A percentile compares a stretch with the other conserved stretches of the same genome.
Evolutionary conservation across 2,797 vertebrate genomes (phyloP).

Genomic region (Sparidentex hasta): DNA sequence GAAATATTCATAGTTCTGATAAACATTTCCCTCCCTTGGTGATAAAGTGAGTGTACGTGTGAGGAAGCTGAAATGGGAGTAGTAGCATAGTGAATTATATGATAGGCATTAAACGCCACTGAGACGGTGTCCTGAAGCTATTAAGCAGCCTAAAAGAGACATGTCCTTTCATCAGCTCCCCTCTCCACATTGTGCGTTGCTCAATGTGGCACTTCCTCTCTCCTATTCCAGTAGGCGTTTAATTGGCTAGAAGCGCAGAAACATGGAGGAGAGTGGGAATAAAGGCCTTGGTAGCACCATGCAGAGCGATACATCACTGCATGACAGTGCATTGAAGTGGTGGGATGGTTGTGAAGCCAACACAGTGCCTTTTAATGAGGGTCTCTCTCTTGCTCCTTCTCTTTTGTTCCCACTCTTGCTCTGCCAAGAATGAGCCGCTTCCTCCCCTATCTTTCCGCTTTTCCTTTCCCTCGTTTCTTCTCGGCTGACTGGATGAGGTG

Average conservation of each 20-base stretch:
- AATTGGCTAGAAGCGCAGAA: constrained; percentile 82
- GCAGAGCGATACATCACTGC: constrained; percentile 82
- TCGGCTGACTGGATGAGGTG: constrained; percentile 35
- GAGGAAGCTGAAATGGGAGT: constrained; percentile 49
- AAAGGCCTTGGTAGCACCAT: constrained; percentile 79
- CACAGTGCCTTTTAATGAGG: constrained; percentile 81
- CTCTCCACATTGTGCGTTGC: constrained; percentile 66
- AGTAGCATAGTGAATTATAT: constrained; percentile 55
- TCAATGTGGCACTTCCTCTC: constrained; percentile 73
- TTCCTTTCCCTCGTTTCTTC: constrained; percentile 25
- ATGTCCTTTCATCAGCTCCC: constrained; percentile 76
- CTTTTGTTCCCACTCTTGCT: constrained; percentile 50
- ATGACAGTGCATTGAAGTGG: constrained; percentile 82
- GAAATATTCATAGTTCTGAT: constrained; percentile 61
- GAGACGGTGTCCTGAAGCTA: constrained; percentile 71
- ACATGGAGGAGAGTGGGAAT: constrained; percentile 79
- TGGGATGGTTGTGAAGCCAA: constrained; percentile 77
- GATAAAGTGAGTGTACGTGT: constrained; percentile 42
- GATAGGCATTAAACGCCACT: constrained; percentile 72
- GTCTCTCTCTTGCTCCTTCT: constrained; percentile 58
- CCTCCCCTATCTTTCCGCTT: constrained; percentile 36
- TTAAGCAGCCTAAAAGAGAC: constrained; percentile 77
- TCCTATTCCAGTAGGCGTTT: constrained; percentile 80
- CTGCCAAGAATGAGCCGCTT: constrained; percentile 52
- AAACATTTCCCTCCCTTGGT: constrained; percentile 59